Conservation (phyloP, 2,113 vertebrate species). For the Trogon surrucura region DNA sequence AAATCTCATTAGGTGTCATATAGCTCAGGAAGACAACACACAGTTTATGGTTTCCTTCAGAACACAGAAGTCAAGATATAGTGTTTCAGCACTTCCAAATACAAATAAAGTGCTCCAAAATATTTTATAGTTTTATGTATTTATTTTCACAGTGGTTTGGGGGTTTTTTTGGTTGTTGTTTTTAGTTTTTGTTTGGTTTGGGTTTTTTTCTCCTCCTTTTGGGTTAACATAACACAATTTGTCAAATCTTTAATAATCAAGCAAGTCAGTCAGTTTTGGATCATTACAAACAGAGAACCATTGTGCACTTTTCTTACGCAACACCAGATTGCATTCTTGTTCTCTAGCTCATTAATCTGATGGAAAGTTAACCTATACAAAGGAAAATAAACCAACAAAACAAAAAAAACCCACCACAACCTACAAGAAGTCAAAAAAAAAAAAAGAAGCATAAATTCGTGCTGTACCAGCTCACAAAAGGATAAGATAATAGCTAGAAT, state of each 20-base stretch:
- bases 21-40: neutral
- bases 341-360: neutral
- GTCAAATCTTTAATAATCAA: neutral
- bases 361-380: neutral
- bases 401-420: neutral
- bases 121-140: neutral
- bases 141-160: too few relatives aligned
- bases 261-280: neutral
- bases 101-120: neutral
- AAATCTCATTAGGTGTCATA: neutral
- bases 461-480: neutral
- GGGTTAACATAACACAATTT: too few relatives aligned
- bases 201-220: neutral
- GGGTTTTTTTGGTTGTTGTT: neutral
- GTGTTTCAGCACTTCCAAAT: neutral
- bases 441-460: neutral
- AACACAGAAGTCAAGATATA: neutral
- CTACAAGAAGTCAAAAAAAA: neutral
- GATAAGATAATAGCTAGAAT: neutral
- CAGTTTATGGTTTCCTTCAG: neutral
- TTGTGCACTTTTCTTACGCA: neutral
- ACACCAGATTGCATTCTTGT: neutral
- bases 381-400: accelerated
- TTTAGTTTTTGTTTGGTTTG: neutral
- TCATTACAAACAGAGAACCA: neutral